A percentile compares a stretch with the other conserved stretches of the same genome.
These are phyloP conservation scores for Chloropsis cyanopogon DNA, from an alignment of 2,113 vertebrate species.

Conservation along the genomic window DNA sequence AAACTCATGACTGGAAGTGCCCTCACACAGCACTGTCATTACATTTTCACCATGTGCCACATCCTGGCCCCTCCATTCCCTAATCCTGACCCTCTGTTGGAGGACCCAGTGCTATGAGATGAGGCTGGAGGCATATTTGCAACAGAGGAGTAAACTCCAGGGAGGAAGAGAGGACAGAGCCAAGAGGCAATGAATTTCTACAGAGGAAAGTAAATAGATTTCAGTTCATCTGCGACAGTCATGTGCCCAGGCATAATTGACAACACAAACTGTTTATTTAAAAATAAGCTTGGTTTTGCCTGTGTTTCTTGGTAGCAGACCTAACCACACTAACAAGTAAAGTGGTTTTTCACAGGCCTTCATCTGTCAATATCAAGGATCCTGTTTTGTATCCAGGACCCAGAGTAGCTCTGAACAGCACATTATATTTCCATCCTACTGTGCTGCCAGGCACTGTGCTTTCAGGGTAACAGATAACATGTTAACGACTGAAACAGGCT, in stretches of 20 bases:
- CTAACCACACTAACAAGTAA: slow-evolving; percentile 4
- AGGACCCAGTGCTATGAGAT: rapidly evolving
- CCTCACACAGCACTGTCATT: rapidly evolving
- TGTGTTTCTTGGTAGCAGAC: not conserved
- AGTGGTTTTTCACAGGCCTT: slow-evolving; percentile 14
- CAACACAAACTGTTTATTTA: not conserved
- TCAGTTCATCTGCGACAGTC: not conserved
- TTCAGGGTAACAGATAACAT: not conserved
- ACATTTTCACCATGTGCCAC: rapidly evolving
- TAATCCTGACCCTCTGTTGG: rapidly evolving
- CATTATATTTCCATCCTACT: slow-evolving; percentile 27
- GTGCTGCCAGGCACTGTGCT: slow-evolving; percentile 11
- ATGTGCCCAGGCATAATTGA: not conserved
- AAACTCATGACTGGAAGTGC: not conserved
- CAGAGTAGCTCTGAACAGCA: slow-evolving; percentile 12
- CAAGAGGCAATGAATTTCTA: not conserved
- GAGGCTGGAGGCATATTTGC: not conserved
- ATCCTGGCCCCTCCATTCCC: not conserved
- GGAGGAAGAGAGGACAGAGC: not conserved
- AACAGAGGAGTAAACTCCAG: not conserved
- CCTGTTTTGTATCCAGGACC: not conserved
- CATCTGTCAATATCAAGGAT: slow-evolving; percentile 1
- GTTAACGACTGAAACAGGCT: not conserved
- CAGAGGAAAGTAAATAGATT: not conserved
- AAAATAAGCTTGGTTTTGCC: not conserved